Base-by-base conservation (phyloP, 2,888 invertebrate genomes). In the Cantharis rufa region DNA sequence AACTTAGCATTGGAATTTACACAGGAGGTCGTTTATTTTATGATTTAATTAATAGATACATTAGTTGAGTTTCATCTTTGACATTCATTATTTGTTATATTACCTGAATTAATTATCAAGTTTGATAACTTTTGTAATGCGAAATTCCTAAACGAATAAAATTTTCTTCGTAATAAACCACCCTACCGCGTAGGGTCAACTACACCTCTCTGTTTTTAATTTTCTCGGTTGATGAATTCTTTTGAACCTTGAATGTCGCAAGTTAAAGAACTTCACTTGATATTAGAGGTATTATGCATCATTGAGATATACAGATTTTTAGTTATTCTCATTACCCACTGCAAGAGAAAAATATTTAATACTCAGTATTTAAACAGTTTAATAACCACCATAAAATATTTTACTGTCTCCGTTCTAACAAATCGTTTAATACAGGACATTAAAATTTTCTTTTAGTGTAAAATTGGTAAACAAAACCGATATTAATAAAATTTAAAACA, bases 1-100 rank as follows among this genome's bases (percentile, higher is more conserved):
- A 62, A 70, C 72, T 72, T 70, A 24, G n/a, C 21, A 66, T 66
- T 66, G 64, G 64, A 66, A 66, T 66, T 66, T 66, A 13, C 64
- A 66, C n/a, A 66, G 64, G 13, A 66, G 64, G 48, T 48, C n/a
- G 48, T 48, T 66, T 66, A n/a, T 66, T 66, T 66, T 66, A 13
- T 66, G 18, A 24, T 66, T 66, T 21, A 66, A 66, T 21, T 66
- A 66, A 66, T 66, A 66, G 64, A 66, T 16, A 24, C 64, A 21
- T 66, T 66, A 66, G 21, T 66, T 66, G n/a, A 18, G 24, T 66
- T 66, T 21, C 21, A 66, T 66, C 64, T 66, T 66, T 66, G 64
- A 66, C 64, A 66, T 66, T 21, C n/a, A 10, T 66, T 66, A 66
- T 66, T 66, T 66, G 64, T 66, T 24, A 7, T 66, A 48, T 48